Conservation (phyloP, 2,888 invertebrate species). For the Metellina segmentata region DNA sequence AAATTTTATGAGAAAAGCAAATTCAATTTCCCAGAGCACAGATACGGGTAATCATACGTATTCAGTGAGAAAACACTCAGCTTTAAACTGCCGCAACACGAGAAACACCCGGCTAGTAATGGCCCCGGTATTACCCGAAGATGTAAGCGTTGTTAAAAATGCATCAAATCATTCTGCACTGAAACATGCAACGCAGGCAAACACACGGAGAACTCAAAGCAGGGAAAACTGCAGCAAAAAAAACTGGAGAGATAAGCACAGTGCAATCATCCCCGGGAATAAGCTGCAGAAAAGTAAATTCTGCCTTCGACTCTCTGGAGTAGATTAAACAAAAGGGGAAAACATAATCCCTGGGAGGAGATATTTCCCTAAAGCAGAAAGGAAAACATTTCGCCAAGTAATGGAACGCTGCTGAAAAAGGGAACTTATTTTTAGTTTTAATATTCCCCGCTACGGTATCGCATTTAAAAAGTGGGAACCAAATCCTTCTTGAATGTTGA, state of each 20-base stretch:
- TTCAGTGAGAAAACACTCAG: neutral
- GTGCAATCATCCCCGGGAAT: constrained; percentile 15
- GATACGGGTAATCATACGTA: neutral
- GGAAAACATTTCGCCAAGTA: constrained; percentile 54
- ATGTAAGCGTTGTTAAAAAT: neutral
- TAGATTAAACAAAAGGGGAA: constrained; percentile 58
- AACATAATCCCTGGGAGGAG: constrained; percentile 33
- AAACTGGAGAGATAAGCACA: neutral
- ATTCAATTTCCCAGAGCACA: neutral
- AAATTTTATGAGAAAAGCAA: neutral
- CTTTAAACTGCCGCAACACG: neutral
- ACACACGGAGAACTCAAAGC: neutral
- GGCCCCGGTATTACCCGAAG: neutral
- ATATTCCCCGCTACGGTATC: neutral
- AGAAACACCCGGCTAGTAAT: neutral
- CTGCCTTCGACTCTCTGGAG: constrained; percentile 2
- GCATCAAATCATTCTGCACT: neutral
- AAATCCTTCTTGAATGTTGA: neutral
- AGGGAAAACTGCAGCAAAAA: neutral
- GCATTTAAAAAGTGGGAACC: neutral
- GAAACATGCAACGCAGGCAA: neutral
- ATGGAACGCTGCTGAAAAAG: constrained; percentile 9
- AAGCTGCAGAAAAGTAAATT: constrained; percentile 25
- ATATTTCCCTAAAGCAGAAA: constrained; percentile 47
- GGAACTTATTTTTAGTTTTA: neutral